Evolutionary conservation across 2,888 invertebrate genomes (phyloP).

Genomic region (Ariolimax columbianus): DNA sequence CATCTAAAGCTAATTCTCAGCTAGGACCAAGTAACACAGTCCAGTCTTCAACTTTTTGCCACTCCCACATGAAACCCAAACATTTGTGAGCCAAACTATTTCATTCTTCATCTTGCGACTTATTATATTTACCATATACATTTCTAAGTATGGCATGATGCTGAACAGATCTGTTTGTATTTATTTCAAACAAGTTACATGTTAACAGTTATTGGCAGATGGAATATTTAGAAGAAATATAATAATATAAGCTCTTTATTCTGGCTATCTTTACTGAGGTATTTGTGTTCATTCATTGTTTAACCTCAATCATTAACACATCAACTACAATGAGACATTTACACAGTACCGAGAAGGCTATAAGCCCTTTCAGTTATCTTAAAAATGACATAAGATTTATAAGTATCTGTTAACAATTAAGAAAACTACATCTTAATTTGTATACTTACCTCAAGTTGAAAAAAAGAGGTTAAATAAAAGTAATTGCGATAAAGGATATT

Average conservation of each 20-base stretch:
- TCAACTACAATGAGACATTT: too few relatives aligned
- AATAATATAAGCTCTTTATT: neutral
- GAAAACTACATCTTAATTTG: too few relatives aligned
- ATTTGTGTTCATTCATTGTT: too few relatives aligned
- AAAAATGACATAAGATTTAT: too few relatives aligned
- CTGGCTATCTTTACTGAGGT: neutral
- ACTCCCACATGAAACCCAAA: conserved; percentile 8
- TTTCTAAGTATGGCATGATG: neutral
- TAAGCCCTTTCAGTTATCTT: too few relatives aligned
- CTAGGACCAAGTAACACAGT: neutral
- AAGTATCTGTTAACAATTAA: too few relatives aligned
- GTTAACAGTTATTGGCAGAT: neutral
- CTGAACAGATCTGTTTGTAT: neutral
- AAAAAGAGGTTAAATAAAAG: too few relatives aligned
- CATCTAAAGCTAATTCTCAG: conserved; percentile 6
- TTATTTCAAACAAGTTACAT: neutral
- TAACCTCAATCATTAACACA: too few relatives aligned
- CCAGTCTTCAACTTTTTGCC: neutral
- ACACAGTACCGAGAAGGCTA: too few relatives aligned
- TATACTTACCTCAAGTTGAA: too few relatives aligned
- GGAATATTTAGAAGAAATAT: neutral
- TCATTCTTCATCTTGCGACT: neutral
- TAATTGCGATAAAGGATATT: too few relatives aligned
- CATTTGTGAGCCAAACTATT: neutral
- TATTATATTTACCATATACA: neutral